Percentiles rank a stretch among this genome's conserved stretches.
Evolutionary conservation across 2,888 invertebrate species (phyloP).

Genomic region (Abrostola triplasia): DNA sequence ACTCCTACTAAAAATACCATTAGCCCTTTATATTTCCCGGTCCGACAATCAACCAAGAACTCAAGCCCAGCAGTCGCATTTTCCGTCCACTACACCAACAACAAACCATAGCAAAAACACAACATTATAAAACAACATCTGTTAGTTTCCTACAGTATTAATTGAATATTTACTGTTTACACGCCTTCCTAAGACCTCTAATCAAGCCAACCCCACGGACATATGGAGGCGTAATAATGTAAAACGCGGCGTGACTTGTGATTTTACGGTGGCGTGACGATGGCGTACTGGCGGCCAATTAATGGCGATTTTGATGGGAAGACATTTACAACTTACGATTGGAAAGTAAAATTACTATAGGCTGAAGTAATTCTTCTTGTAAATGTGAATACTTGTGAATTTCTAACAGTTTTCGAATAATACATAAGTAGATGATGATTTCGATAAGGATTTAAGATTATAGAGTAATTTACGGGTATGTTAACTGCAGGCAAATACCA

Average conservation of each 20-base stretch:
- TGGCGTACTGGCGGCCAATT: slow-evolving; percentile 49
- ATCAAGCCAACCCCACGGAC: slow-evolving; percentile 38
- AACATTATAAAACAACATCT: neutral
- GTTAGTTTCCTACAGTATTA: slow-evolving; percentile 9
- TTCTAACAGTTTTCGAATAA: neutral
- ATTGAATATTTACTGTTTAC: slow-evolving; percentile 39
- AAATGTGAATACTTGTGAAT: neutral
- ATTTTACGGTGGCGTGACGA: slow-evolving; percentile 40
- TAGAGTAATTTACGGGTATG: too few species aligned
- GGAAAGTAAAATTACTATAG: neutral
- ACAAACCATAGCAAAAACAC: neutral
- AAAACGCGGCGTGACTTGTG: slow-evolving; percentile 50
- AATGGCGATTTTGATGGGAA: slow-evolving; percentile 42
- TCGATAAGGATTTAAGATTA: too few species aligned
- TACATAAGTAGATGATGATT: too few species aligned
- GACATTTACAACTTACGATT: slow-evolving; percentile 39
- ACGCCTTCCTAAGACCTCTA: slow-evolving; percentile 33
- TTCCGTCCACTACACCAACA: neutral
- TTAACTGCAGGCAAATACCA: too few species aligned
- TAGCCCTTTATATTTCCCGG: too few species aligned
- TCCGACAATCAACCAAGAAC: too few species aligned
- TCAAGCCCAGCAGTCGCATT: too few species aligned
- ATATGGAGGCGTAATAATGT: slow-evolving; percentile 50
- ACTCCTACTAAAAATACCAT: too few species aligned
- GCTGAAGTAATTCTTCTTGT: neutral